Evolutionary conservation across 2,113 vertebrate genomes (phyloP), one percentile per base, ranked within the genome.

Genomic region (Gambusia affinis): DNA sequence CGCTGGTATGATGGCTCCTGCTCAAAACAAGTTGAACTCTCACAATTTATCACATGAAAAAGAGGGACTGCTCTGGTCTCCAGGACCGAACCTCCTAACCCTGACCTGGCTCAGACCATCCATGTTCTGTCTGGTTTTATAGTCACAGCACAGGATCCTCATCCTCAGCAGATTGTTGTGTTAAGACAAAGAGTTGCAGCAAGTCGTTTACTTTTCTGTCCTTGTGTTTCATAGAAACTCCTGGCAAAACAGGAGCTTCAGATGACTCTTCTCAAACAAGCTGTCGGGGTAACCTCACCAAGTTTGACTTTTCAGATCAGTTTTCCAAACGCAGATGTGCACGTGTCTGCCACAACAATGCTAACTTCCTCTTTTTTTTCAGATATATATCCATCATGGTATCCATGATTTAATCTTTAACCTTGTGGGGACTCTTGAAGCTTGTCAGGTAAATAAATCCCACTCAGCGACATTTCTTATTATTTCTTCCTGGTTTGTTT

Each of bases 181-280:
- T 47, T 17, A 19, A 47, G 4, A 44, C 4, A 17, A 44, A 4
- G 4, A 4, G 42, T 44, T 44, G 15, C 12, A 47, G 4, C 4
- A 10, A 3, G 12, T 39, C 12, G 5, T 74, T 70, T 6, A 22
- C 37, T 73, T 7, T 67, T 60, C 17, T 28, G 27, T 30, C 3
- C 44, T 61, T 57, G 1, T 72, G n/a, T 64, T 42, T 89, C 76
- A 10, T 83, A 99, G 98, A 98, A 96, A 87, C 83, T 96, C 83
- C 94, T 98, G 75, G 95, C 96, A 15, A 97, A 96, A 88, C 97
- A 99, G 92, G 97, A 98, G 84, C 90, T 95, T 65, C 97, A 98
- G 92, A 97, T 99, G 97, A 96, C 93, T 77, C 90, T 99, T 64
- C 96, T 99, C 84, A 98, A 99, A 82, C 97, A 99, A 92, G 97